Evolutionary conservation across 2,797 vertebrate genomes (phyloP), one percentile per base, ranked within the genome.

Genomic region (Acridotheres tristis): DNA sequence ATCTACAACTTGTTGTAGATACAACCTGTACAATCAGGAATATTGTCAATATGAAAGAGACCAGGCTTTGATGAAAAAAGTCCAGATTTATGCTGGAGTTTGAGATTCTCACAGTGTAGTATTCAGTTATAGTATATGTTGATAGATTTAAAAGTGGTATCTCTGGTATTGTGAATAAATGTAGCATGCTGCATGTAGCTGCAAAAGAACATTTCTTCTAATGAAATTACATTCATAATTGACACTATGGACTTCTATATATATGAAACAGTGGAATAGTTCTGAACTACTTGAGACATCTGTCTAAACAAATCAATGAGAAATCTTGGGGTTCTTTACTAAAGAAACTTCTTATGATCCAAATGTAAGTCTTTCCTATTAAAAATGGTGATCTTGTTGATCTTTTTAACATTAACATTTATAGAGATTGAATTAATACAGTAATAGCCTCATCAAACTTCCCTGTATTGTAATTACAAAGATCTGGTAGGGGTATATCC

Each of bases 221-320:
- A 86, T 86, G 76, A 95, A 90, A 79, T 81, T 78, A 34, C 34
- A 88, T 90, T 47, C 59, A 88, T 74, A 94, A 89, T 89, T 85
- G 79, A 93, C 18, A 19, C 32, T 63, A 62, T 65, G 75, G 81
- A 92, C 84, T 67, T 87, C 32, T 38, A 89, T 94, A 94, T 83
- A 26, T 74, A 83, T 42, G 54, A 80, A 73, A 63, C 47, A 85
- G 59, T 87, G 53, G 47, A 89, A 67, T 43, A 80, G 36, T 85
- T 94, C 75, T 83, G 57, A 95, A 90, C 40, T 87, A n/a, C 57
- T 89, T 0, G 1, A 94, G 90, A 88, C 47, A 75, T 85, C 45
- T 83, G 75, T 90, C 65, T 94, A 78, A 93, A 90, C 29, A 87
- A 94, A 92, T 90, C 50, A 80, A 47, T 62, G 42, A 59, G n/a